These are phyloP conservation scores for Sitophilus oryzae DNA, from an alignment of 1,140 invertebrate genomes.

Conservation along the genomic window DNA sequence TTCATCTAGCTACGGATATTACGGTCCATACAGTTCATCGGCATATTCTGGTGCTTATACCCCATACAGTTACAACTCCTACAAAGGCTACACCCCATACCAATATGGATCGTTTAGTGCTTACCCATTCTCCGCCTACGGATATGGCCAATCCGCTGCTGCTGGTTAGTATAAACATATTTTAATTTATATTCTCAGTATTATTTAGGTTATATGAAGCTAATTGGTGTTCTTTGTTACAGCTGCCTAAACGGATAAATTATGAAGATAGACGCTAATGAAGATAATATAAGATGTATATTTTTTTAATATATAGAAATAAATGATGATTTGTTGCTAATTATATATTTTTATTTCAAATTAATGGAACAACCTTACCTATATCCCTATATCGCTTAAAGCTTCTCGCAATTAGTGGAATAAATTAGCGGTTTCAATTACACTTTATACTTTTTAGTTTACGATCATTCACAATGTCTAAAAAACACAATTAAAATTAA, in stretches of 20 bases:
- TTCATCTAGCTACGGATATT: not conserved
- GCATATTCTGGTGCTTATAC: no score
- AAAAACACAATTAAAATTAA: no score
- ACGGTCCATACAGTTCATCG: not conserved
- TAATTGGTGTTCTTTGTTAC: slow-evolving; percentile 1
- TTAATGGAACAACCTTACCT: no score
- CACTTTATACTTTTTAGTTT: no score
- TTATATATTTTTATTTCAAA: no score
- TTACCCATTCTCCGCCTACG: not conserved
- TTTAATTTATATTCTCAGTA: not conserved
- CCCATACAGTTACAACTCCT: not conserved
- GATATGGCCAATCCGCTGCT: not conserved
- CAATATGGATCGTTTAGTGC: slow-evolving; percentile 9
- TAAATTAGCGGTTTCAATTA: no score
- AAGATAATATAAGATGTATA: no score
- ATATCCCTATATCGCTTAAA: no score
- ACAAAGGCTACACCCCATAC: slow-evolving; percentile 1
- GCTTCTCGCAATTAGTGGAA: no score
- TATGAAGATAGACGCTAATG: not conserved
- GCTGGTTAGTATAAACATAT: not conserved
- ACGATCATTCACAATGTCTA: no score
- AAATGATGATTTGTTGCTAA: no score
- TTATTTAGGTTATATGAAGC: not conserved
- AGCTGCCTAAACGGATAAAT: slow-evolving; percentile 7
- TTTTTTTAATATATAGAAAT: no score